Evolutionary conservation across 2,888 invertebrate genomes (phyloP).

Genomic region (Hypomecis atomaria): DNA sequence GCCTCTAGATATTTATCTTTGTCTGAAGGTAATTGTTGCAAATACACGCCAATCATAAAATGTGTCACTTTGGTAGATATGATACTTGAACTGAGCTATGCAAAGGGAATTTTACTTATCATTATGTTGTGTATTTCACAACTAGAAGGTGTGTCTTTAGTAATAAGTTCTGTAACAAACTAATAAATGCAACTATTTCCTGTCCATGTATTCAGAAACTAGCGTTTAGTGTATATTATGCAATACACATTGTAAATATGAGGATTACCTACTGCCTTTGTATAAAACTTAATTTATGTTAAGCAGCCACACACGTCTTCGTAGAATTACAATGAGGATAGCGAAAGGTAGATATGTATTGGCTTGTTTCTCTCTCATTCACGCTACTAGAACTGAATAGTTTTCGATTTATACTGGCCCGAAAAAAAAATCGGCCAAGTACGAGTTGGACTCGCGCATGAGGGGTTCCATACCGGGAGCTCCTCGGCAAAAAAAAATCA

Average conservation of each 20-base stretch:
- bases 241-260: constrained; percentile 1
- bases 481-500: no score
- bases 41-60: constrained; percentile 24
- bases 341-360: not conserved
- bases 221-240: not conserved
- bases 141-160: constrained; percentile 11
- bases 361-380: not conserved
- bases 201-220: not conserved
- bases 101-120: constrained; percentile 20
- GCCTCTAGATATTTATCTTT: not conserved
- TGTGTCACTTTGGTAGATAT: constrained; percentile 26
- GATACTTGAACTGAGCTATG: constrained; percentile 2
- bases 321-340: constrained; percentile 9
- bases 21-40: constrained; percentile 1
- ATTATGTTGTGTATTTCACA: constrained; percentile 8
- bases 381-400: not conserved
- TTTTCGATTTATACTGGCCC: not conserved
- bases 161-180: not conserved
- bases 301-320: constrained; percentile 15
- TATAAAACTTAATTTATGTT: constrained; percentile 14
- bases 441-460: no score
- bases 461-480: no score
- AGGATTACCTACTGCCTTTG: constrained; percentile 2
- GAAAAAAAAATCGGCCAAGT: no score
- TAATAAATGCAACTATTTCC: not conserved